Base-by-base conservation (phyloP, 2,888 invertebrate species). In the Dorcus hopei region DNA sequence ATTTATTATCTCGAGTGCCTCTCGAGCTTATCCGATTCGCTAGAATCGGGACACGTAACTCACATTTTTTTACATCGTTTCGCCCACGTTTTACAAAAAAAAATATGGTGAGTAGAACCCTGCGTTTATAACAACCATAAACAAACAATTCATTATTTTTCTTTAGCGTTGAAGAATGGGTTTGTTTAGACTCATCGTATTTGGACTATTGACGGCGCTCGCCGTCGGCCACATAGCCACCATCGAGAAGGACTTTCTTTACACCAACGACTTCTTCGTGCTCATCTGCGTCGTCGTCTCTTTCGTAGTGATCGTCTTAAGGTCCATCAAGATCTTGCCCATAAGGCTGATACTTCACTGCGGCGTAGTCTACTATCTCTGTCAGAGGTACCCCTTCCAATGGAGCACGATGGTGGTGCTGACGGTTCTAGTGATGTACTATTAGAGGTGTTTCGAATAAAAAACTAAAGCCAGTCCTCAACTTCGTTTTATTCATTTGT, bases 201-300 rank as follows among this genome's bases (percentile, higher is more conserved):
- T 45, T 2, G 11, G 19, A 1, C 19, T 45, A 19, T 1, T 45
- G 4, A 23, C 45, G 9, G 45, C 45, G 3, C 9, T 9, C 19
- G 45, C 45, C 19, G 4, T 19, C 3, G 16, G 9, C 2, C 16
- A 45, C 8, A 45, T 45, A 9, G 7, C 6, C 0, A 9, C 19
- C 9, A 45, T 45, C 14, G 45, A 45, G 19, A 45, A 45, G 45
- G 45, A 45, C n/a, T 11, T 45, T 3, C 16, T 19, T 9, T 45
- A 45, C 45, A 45, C 45, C 45, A 45, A 45, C 14, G 45, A 45
- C 45, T 45, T 45, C 23, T 45, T 45, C 45, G 4, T 45, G 45
- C 45, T 45, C 3, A 9, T 45, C 7, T 45, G 45, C 45, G 23
- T 45, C 11, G 11, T 19, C 19, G 16, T 19, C 19, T 45, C 19